A percentile compares a stretch with the other conserved stretches of the same genome.
Conservation (phyloP, 2,888 invertebrate genomes). For the Willowsia nigromaculata region DNA sequence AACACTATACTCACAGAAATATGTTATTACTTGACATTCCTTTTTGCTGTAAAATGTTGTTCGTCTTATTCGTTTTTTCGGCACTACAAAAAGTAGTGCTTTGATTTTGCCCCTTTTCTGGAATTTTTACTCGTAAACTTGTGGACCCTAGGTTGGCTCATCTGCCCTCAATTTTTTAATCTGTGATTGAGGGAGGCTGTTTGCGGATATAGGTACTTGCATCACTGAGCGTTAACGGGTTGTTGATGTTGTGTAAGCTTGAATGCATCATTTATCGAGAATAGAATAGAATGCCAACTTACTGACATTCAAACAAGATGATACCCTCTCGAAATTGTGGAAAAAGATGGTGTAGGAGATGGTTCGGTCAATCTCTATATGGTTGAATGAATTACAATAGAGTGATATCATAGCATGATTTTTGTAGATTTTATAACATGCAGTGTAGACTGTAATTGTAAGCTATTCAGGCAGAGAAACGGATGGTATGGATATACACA, state of each 20-base stretch:
- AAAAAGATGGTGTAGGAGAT: slow-evolving; percentile 51
- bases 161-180: slow-evolving; percentile 56
- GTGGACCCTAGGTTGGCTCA: slow-evolving; percentile 17
- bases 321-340: slow-evolving; percentile 27
- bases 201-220: slow-evolving; percentile 37
- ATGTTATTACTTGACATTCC: slow-evolving; percentile 28
- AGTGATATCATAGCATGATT: slow-evolving; percentile 1
- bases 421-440: neutral
- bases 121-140: neutral
- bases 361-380: slow-evolving; percentile 15
- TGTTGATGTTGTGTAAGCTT: slow-evolving; percentile 39
- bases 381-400: slow-evolving; percentile 65
- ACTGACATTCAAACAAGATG: slow-evolving; percentile 26
- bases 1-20: neutral
- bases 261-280: slow-evolving; percentile 55
- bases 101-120: slow-evolving; percentile 18
- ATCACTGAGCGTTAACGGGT: slow-evolving; percentile 54
- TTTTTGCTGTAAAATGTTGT: slow-evolving; percentile 23
- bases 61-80: neutral
- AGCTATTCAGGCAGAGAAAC: slow-evolving; percentile 48
- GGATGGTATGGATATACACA: neutral
- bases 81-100: neutral
- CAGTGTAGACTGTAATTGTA: neutral
- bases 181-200: slow-evolving; percentile 25
- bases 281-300: slow-evolving; percentile 6